Base-by-base conservation (phyloP, 2,113 vertebrate genomes). In the Tinamus guttatus region DNA sequence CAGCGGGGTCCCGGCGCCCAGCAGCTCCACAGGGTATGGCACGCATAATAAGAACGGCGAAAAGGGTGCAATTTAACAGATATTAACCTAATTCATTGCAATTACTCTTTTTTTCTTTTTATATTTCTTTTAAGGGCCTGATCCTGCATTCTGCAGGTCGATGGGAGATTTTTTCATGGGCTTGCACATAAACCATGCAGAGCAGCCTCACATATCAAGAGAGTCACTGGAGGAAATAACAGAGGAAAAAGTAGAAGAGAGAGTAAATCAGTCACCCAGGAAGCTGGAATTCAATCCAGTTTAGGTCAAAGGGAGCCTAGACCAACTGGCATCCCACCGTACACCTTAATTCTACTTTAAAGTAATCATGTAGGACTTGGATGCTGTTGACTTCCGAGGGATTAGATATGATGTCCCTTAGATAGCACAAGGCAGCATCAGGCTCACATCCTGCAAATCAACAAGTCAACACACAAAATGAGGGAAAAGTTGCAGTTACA, bases 381-480 rank as follows among this genome's bases (percentile, higher is more conserved):
- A 78, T 5, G 0, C 52, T 38, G 41, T 30, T 22, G 43, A 36
- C n/a, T 92, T 94, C 73, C 43, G 47, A 84, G 62, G 52, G 93
- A 58, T 5, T 20, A 91, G 81, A 69, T 32, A 89, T 3, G 25
- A 28, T 77, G 89, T 65, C 67, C 62, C 75, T 45, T 36, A 60
- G 28, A 58, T 15, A 70, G 74, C 62, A 81, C 38, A 94, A 90
- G 45, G 73, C 38, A 70, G 40, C 47, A 81, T 91, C 82, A 90
- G 76, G 71, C 85, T 41, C 41, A 56, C 85, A 62, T 58, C 93
- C 78, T 65, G 84, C 81, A 96, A 96, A 94, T 62, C 92, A 88
- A 88, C 51, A 83, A 87, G 74, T 86, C 78, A 85, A 82, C 30
- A 70, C 38, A 79, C 18, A 94, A 95, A 96, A 96, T 20, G 67